A percentile compares a stretch with the other conserved stretches of the same genome.
phyloP scores from a whole-genome alignment of 1,140 invertebrate genomes.

The Lineus longissimus region DNA sequence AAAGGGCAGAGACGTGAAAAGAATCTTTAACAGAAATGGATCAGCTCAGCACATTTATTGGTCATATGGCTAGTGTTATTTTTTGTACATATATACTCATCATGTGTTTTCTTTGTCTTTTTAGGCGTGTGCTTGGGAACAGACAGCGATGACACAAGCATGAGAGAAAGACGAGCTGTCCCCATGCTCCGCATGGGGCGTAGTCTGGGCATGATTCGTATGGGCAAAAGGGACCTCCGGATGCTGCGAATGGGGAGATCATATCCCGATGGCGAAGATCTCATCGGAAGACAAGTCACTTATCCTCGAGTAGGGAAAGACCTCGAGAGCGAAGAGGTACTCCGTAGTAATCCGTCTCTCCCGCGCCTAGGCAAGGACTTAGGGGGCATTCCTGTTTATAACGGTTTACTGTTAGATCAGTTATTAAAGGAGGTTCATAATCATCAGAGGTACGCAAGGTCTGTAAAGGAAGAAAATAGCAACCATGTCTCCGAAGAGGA shows the following conservation, averaged over 20 bases:
- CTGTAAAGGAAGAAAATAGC: not conserved
- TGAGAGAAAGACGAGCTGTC: not conserved
- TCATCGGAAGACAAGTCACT: not conserved
- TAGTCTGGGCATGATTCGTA: not conserved
- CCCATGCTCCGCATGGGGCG: conserved; percentile 3
- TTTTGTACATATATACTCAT: too few relatives aligned
- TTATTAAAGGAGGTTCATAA: not conserved
- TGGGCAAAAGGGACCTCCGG: not conserved
- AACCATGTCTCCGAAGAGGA: not conserved
- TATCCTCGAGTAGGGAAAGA: not conserved
- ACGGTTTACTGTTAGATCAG: not conserved
- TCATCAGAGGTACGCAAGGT: not conserved
- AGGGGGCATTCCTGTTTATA: not conserved
- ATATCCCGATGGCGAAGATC: not conserved
- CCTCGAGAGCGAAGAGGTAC: not conserved
- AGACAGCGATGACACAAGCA: not conserved
- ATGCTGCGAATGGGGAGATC: conserved; percentile 3
- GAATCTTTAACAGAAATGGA: too few relatives aligned
- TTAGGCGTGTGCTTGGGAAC: not conserved
- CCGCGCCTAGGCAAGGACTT: not conserved
- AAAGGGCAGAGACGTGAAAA: too few relatives aligned
- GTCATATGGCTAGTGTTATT: too few relatives aligned
- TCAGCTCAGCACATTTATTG: too few relatives aligned
- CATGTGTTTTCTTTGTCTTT: too few relatives aligned
- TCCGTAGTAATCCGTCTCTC: not conserved